Percentiles rank a stretch among this genome's conserved stretches.
Evolutionary conservation across 2,113 vertebrate genomes (phyloP).

Genomic region (Callopanchax toddi): DNA sequence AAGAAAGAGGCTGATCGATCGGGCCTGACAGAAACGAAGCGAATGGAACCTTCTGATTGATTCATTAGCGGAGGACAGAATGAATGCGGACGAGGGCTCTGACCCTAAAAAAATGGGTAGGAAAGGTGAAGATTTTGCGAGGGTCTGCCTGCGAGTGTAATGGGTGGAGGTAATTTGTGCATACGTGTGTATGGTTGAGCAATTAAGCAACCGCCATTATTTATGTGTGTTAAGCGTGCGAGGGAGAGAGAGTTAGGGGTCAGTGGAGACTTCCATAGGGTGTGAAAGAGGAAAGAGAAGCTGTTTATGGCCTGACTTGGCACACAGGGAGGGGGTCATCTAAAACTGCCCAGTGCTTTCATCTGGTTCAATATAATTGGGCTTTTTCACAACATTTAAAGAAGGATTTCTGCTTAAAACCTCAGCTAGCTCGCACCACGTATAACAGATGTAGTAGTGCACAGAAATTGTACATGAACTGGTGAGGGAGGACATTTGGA

Average conservation of each 20-base stretch:
- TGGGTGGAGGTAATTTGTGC: constrained; percentile 38
- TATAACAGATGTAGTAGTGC: not conserved
- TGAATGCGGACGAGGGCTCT: constrained; percentile 37
- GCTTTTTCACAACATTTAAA: constrained; percentile 38
- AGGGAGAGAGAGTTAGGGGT: constrained; percentile 27
- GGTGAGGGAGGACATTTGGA: not conserved
- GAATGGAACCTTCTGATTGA: constrained; percentile 74
- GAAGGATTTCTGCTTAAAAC: constrained; percentile 38
- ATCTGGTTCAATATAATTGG: constrained; percentile 69
- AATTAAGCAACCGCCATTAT: constrained; percentile 56
- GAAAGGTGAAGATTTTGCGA: constrained; percentile 14
- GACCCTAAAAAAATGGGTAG: constrained; percentile 39
- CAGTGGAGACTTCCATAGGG: constrained; percentile 60
- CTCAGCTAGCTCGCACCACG: constrained; percentile 20
- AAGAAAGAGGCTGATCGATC: constrained; percentile 69
- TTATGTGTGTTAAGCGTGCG: constrained; percentile 42
- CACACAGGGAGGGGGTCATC: constrained; percentile 69
- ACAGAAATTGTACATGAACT: not conserved
- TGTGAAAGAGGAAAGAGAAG: constrained; percentile 65
- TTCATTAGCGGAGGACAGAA: constrained; percentile 65
- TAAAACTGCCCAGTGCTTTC: constrained; percentile 60
- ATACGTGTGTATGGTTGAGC: constrained; percentile 30
- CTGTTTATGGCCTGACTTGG: constrained; percentile 71
- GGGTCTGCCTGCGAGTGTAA: constrained; percentile 32
- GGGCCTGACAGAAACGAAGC: constrained; percentile 70